A percentile compares a stretch with the other conserved stretches of the same genome.
Evolutionary conservation across 2,797 vertebrate species (phyloP).

Genomic region (Sebastes nivosus): DNA sequence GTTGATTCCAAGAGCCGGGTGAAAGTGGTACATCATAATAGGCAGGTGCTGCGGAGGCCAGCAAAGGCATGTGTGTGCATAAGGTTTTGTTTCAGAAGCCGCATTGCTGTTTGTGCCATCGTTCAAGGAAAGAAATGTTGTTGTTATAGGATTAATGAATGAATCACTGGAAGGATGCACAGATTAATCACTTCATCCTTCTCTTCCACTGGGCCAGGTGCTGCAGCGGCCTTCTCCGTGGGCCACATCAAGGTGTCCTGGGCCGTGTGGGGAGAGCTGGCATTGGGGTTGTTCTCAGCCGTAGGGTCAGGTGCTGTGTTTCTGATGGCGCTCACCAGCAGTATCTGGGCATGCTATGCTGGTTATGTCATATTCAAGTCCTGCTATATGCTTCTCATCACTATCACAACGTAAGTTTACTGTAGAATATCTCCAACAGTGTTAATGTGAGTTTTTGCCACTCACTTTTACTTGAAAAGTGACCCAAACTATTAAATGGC

Average conservation of each 20-base stretch:
- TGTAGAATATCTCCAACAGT: neutral
- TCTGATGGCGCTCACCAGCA: conserved; percentile 74
- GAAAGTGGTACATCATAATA: conserved; percentile 36
- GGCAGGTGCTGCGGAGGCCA: neutral
- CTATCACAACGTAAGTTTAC: conserved; percentile 76
- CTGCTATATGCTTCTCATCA: conserved; percentile 84
- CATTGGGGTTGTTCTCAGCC: conserved; percentile 79
- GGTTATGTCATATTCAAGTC: conserved; percentile 81
- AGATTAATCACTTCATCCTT: conserved; percentile 1
- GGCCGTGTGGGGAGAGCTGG: conserved; percentile 81
- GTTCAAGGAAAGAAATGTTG: neutral
- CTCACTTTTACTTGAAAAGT: neutral
- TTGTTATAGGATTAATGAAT: conserved; percentile 6
- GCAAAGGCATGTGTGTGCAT: neutral
- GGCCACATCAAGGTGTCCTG: conserved; percentile 73
- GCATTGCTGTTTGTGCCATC: neutral
- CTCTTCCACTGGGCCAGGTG: conserved; percentile 60
- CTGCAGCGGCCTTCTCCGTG: conserved; percentile 78
- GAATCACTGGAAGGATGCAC: neutral
- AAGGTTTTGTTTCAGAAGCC: conserved; percentile 1
- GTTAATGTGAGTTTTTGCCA: neutral
- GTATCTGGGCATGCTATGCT: conserved; percentile 79
- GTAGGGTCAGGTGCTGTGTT: conserved; percentile 73
- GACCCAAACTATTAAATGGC: neutral
- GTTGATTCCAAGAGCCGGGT: conserved; percentile 26